Evolutionary conservation across 1,140 invertebrate species (phyloP).

Genomic region (Atta colombica): DNA sequence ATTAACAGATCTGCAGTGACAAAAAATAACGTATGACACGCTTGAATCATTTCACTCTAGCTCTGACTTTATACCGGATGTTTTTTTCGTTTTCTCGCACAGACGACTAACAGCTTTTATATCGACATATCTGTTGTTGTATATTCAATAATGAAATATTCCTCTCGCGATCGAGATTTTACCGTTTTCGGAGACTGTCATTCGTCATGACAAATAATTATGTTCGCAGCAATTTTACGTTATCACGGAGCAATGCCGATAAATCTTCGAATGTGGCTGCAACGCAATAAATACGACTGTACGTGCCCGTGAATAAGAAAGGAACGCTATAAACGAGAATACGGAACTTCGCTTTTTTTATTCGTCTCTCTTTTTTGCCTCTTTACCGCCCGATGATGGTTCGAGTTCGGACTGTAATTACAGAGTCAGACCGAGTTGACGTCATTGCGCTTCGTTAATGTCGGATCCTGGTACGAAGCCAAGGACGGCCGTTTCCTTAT

Average conservation of each 20-base stretch:
- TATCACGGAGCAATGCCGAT: slow-evolving; percentile 21
- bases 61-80: background rate
- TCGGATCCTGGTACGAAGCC: slow-evolving; percentile 57
- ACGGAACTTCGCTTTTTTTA: slow-evolving; percentile 52
- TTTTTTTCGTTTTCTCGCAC: background rate
- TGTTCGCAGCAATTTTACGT: slow-evolving; percentile 5
- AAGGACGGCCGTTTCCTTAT: slow-evolving; percentile 63
- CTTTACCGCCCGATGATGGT: background rate
- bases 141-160: slow-evolving; percentile 17
- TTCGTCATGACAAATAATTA: slow-evolving; percentile 59
- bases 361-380: slow-evolving; percentile 1
- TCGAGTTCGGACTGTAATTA: slow-evolving; percentile 58
- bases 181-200: slow-evolving; percentile 26
- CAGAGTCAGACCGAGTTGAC: slow-evolving; percentile 42
- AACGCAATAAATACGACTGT: slow-evolving; percentile 51
- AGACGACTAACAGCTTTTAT: slow-evolving; percentile 1
- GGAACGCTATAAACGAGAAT: slow-evolving; percentile 30
- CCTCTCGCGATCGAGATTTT: slow-evolving; percentile 5
- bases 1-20: background rate
- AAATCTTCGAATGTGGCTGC: slow-evolving; percentile 37
- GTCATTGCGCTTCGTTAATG: slow-evolving; percentile 45
- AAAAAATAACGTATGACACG: slow-evolving; percentile 9
- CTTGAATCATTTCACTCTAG: background rate
- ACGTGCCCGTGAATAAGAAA: slow-evolving; percentile 47
- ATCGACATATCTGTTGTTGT: slow-evolving; percentile 8